phyloP scores from a whole-genome alignment of 2,113 vertebrate genomes.

The Hippoglossus stenolepis region DNA sequence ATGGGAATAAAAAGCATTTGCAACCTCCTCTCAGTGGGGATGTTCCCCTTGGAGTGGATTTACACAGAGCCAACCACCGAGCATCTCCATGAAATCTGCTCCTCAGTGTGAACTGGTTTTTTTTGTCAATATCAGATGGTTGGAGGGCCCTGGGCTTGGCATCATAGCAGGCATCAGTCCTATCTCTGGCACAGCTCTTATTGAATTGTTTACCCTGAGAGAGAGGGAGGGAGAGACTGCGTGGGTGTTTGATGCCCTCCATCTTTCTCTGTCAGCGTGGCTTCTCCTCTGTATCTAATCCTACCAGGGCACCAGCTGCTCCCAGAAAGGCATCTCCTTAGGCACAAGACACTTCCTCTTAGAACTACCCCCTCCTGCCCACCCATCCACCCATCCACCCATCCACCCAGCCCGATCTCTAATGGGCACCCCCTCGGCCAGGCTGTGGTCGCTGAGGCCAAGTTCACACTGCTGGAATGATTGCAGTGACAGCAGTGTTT shows the following conservation, averaged over 20 bases:
- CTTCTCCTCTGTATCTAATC: slow-evolving; percentile 63
- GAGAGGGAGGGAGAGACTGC: neutral
- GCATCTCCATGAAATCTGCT: slow-evolving; percentile 46
- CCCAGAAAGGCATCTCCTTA: slow-evolving; percentile 59
- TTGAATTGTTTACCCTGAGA: slow-evolving; percentile 60
- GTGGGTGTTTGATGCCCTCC: slow-evolving; percentile 71
- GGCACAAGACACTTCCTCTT: slow-evolving; percentile 58
- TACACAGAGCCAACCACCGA: slow-evolving; percentile 9
- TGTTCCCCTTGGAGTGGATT: slow-evolving; percentile 13
- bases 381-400: neutral
- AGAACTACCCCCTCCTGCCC: slow-evolving; percentile 3
- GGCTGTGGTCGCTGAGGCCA: slow-evolving; percentile 28
- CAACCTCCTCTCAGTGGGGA: too few relatives aligned
- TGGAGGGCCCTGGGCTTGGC: slow-evolving; percentile 44
- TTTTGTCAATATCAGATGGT: slow-evolving; percentile 57
- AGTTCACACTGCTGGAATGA: slow-evolving; percentile 69
- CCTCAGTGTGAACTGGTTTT: slow-evolving; percentile 23
- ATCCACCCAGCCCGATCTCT: slow-evolving; percentile 27
- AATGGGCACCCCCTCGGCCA: slow-evolving; percentile 26
- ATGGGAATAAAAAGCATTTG: neutral
- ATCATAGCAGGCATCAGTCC: slow-evolving; percentile 19
- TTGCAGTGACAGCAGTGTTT: slow-evolving; percentile 64
- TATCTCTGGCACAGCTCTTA: slow-evolving; percentile 53
- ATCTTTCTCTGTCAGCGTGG: slow-evolving; percentile 67
- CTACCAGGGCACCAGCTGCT: slow-evolving; percentile 69